Evolutionary conservation across 2,888 invertebrate genomes (phyloP).

Genomic region (Taenaris catops): DNA sequence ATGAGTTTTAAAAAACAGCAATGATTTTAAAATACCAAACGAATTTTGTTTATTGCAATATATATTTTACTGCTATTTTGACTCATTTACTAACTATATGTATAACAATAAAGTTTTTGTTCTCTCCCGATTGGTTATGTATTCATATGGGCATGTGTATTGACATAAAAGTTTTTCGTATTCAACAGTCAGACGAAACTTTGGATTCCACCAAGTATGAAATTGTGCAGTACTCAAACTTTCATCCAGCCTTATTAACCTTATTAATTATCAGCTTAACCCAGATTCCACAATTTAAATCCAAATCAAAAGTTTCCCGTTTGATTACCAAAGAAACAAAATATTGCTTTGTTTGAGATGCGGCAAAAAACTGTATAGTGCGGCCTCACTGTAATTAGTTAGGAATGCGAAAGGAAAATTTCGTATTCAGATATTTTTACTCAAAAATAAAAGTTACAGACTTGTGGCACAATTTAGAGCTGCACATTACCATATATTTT

Average conservation of each 20-base stretch:
- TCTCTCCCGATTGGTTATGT: too few species aligned
- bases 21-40: too few species aligned
- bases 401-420: too few species aligned
- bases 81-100: too few species aligned
- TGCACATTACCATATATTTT: slow-evolving; percentile 10
- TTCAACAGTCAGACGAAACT: too few species aligned
- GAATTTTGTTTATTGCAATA: too few species aligned
- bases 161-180: too few species aligned
- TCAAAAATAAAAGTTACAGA: slow-evolving; percentile 13
- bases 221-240: background rate
- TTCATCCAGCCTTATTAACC: slow-evolving; percentile 1
- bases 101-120: too few species aligned
- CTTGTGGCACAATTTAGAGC: slow-evolving; percentile 8
- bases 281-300: slow-evolving; percentile 16
- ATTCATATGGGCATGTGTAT: too few species aligned
- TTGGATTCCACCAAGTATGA: too few species aligned
- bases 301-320: slow-evolving; percentile 19
- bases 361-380: slow-evolving; percentile 8
- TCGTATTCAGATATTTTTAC: slow-evolving; percentile 14
- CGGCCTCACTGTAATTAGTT: slow-evolving; percentile 14
- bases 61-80: too few species aligned
- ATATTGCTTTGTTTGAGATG: slow-evolving; percentile 13
- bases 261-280: slow-evolving; percentile 17
- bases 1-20: too few species aligned
- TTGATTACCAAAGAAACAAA: slow-evolving; percentile 13